Evolutionary conservation across 1,140 invertebrate species (phyloP).

Genomic region (Leptinotarsa texana): DNA sequence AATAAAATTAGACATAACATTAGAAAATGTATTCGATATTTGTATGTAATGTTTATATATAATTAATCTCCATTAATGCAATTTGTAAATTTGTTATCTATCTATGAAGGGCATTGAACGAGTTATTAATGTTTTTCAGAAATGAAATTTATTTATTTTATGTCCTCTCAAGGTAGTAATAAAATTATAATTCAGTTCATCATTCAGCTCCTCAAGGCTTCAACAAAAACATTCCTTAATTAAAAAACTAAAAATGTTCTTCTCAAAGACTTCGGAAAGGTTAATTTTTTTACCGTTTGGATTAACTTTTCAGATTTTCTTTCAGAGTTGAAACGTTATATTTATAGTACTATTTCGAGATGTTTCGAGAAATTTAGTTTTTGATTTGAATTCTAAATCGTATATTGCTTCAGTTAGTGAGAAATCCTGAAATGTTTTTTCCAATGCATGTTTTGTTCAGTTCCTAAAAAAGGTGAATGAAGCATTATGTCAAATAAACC

Average conservation of each 20-base stretch:
- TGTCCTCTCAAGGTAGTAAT: background rate
- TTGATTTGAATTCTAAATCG: background rate
- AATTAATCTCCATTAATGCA: background rate
- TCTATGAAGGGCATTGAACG: no score
- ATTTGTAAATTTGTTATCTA: background rate
- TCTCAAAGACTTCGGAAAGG: background rate
- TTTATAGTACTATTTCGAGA: background rate
- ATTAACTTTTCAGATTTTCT: constrained; percentile 24
- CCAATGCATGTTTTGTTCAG: background rate
- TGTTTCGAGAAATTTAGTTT: background rate
- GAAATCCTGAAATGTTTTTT: background rate
- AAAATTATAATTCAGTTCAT: background rate
- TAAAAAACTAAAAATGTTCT: background rate
- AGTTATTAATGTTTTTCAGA: no score
- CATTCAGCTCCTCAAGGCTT: constrained; percentile 10
- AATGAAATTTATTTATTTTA: background rate
- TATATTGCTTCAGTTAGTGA: background rate
- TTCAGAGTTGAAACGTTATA: background rate
- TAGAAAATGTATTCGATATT: constrained; percentile 5
- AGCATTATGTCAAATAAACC: background rate
- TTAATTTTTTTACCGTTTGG: constrained; percentile 25
- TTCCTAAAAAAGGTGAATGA: background rate
- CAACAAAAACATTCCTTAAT: constrained; percentile 16
- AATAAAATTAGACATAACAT: constrained; percentile 20
- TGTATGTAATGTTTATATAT: background rate